A percentile compares a stretch with the other conserved stretches of the same genome.
phyloP scores from a whole-genome alignment of 2,797 vertebrate species.

The Sylvia borin region DNA sequence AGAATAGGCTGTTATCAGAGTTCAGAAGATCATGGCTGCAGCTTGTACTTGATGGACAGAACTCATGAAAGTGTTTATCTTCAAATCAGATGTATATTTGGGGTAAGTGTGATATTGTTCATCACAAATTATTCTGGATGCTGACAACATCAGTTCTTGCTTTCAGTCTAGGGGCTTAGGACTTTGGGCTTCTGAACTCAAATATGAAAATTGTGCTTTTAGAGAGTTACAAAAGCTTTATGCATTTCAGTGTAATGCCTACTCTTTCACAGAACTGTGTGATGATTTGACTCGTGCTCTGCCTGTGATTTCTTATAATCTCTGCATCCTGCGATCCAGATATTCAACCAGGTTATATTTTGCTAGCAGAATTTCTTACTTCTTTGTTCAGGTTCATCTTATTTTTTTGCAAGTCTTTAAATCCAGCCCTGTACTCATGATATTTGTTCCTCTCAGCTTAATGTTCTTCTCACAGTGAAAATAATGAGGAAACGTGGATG shows the following conservation, averaged over 20 bases:
- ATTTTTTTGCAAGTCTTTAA: not conserved
- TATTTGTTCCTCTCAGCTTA: not conserved
- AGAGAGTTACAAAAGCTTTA: not conserved
- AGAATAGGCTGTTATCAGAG: not conserved
- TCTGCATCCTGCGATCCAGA: not conserved
- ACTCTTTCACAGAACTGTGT: not conserved
- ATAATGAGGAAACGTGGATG: not conserved
- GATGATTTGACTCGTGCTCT: not conserved
- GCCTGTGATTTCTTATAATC: not conserved
- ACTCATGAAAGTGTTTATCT: not conserved
- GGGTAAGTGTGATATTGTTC: not conserved
- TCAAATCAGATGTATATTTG: not conserved
- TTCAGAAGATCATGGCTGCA: not conserved
- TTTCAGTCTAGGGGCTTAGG: not conserved
- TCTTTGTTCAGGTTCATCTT: not conserved
- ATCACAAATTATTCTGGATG: not conserved
- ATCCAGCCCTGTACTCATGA: rapidly evolving
- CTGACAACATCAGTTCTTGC: not conserved
- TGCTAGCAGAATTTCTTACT: not conserved
- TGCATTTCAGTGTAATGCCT: not conserved
- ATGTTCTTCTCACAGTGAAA: not conserved
- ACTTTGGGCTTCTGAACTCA: not conserved
- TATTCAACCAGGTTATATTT: not conserved
- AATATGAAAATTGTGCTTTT: not conserved
- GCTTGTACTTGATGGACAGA: not conserved